Base-by-base conservation (phyloP, 2,113 vertebrate species). In the Theristicus caerulescens region DNA sequence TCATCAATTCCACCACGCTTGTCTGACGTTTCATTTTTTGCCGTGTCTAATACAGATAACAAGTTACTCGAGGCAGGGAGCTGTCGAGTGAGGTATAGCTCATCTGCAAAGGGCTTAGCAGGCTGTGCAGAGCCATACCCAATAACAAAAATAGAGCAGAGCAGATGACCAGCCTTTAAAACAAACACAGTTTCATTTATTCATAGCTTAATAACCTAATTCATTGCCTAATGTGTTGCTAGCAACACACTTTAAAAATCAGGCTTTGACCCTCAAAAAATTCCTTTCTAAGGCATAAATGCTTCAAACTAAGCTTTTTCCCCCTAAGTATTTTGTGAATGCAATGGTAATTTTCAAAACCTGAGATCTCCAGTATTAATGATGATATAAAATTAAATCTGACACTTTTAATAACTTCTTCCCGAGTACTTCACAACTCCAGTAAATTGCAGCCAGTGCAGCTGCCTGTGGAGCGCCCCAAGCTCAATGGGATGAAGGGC, bases 41-140 rank as follows among this genome's bases (percentile, higher is more conserved):
- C 86, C 21, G n/a, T 67, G 90, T 87, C 27, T 17, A 81, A 89
- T 85, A 69, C 16, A 85, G 77, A 76, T 91, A 94, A 94, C 51
- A 65, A 96, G 84, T 85, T 90, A 93, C 96, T 96, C 3, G 73
- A 94, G 96, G 96, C 96, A 91, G 74, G 44, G 87, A 95, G 82
- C 86, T 97, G 94, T 95, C 91, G 2, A 82, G 62, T 65, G 49
- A 27, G 13, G 62, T 91, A 58, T 2, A 86, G 83, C 73, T 96
- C 95, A 96, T 65, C 66, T 58, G 67, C 10, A 25, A 72, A 92
- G 36, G 52, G 55, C 57, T 78, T 76, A 27, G 65, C 78, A 95
- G 66, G 54, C 70, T 58, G 17, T 54, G 72, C 40, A 38, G 38
- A 21, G 40, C 73, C 21, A 40, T 83, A 44, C 25, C 46, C 88